Evolutionary conservation across 92 coral and sea anemone species (phyloP).

Genomic region (Heliopora coerulea): DNA sequence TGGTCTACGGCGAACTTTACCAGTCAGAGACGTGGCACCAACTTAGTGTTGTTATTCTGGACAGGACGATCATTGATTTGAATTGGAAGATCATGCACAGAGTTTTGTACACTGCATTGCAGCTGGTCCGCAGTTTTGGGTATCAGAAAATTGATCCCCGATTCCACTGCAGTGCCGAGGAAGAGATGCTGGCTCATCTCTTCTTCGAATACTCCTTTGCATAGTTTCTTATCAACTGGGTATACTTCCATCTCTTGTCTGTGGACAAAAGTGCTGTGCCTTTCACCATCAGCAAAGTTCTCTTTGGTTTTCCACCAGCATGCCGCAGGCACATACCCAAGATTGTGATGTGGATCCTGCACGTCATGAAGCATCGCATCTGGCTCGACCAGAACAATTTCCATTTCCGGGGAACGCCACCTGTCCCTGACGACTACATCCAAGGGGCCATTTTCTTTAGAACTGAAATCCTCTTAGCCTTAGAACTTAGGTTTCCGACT

Average conservation of each 20-base stretch:
- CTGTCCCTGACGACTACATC: not conserved
- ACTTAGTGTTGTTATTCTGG: not conserved
- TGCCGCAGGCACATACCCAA: not conserved
- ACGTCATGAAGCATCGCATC: not conserved
- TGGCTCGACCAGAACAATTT: constrained; percentile 32
- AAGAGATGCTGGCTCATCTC: constrained; percentile 9
- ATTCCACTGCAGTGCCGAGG: constrained; percentile 11
- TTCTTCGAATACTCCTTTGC: constrained; percentile 19
- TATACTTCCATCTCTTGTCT: not conserved
- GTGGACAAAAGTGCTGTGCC: not conserved
- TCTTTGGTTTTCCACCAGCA: constrained; percentile 38
- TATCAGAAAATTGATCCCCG: not conserved
- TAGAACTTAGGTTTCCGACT: no score
- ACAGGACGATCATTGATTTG: not conserved
- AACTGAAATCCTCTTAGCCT: no score
- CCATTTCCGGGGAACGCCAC: constrained; percentile 17
- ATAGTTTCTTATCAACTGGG: not conserved
- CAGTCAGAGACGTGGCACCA: constrained; percentile 14
- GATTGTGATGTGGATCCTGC: not conserved
- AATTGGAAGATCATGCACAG: constrained; percentile 29
- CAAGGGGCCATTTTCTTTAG: no score
- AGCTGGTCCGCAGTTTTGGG: constrained; percentile 2
- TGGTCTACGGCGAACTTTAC: not conserved
- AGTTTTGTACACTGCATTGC: not conserved
- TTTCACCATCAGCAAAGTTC: constrained; percentile 8